Evolutionary conservation across 2,888 invertebrate species (phyloP), one percentile per base, ranked within the genome.

Genomic region (Metalampra italica): DNA sequence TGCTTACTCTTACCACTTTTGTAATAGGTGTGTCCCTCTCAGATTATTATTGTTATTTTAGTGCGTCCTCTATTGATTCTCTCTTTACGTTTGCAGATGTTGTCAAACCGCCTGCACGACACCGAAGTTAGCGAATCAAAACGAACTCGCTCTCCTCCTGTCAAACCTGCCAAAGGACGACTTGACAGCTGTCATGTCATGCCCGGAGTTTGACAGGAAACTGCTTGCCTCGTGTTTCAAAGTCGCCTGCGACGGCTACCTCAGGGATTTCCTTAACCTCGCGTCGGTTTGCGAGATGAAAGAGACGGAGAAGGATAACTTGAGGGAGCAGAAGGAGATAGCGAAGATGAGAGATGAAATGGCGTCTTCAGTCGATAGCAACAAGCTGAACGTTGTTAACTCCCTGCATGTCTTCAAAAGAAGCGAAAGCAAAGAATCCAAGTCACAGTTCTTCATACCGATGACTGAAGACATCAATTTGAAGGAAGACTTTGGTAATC

Each of bases 401-500:
- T 75, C 81, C 0, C 46, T 90, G 3, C 84, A 87, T 11, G 87
- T 88, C 0, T 89, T 90, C 53, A 89, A 83, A 45, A 87, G 15
- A 37, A 80, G 75, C 44, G 88, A 88, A 29, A 82, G 70, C 3
- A 86, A 78, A 44, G 87, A 88, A 56, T 86, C 89, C 0, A 89
- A 88, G 67, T 89, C 89, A 0, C 88, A 90, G 50, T 90, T 90
- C 57, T 90, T 90, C 46, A 85, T 90, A 47, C 82, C 90, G 0
- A 85, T 90, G 1, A 73, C 72, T 0, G 84, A 87, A 8, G 72
- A 59, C 5, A 79, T 79, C 34, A 72, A 67, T 50, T 48, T 77
- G 0, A 78, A 76, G 52, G 79, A 87, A 9, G 75, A 67, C 13
- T 88, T 85, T 46, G 88, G 88, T 0, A 86, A 86, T 56, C 55